These are phyloP conservation scores for Mechanitis messenoides DNA, from an alignment of 2,888 invertebrate species.

Conservation along the genomic window DNA sequence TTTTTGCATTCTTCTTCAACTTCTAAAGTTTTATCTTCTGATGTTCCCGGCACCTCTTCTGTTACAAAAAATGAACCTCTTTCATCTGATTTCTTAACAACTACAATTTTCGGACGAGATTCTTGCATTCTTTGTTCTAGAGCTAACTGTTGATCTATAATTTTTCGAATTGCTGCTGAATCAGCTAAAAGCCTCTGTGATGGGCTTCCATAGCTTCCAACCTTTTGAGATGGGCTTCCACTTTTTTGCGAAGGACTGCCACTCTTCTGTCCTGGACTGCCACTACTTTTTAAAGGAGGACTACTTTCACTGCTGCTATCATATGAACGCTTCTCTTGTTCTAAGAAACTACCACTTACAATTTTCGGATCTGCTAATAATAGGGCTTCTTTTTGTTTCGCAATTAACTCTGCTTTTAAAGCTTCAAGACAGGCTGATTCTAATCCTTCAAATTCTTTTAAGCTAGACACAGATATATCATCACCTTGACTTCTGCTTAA, in stretches of 20 bases:
- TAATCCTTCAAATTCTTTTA: slow-evolving; percentile 94
- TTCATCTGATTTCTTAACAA: slow-evolving; percentile 69
- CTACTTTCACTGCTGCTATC: slow-evolving; percentile 78
- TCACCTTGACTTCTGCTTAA: slow-evolving; percentile 87
- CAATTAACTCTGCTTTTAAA: slow-evolving; percentile 87
- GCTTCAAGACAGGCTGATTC: slow-evolving; percentile 92
- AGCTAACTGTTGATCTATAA: slow-evolving; percentile 71
- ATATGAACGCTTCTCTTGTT: slow-evolving; percentile 70
- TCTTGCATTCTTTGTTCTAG: slow-evolving; percentile 63
- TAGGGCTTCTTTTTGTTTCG: slow-evolving; percentile 89
- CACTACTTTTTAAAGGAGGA: slow-evolving; percentile 67
- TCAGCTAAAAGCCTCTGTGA: slow-evolving; percentile 68
- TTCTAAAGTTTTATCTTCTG: slow-evolving; percentile 41
- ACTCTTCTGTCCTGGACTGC: slow-evolving; percentile 63
- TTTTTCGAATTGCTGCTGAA: slow-evolving; percentile 66
- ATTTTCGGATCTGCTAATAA: slow-evolving; percentile 78
- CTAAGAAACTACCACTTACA: slow-evolving; percentile 67
- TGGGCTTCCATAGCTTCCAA: slow-evolving; percentile 66
- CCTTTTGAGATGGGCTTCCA: slow-evolving; percentile 68
- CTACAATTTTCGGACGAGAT: slow-evolving; percentile 62
- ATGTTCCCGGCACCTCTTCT: slow-evolving; percentile 48
- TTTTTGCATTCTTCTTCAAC: slow-evolving; percentile 65
- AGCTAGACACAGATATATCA: slow-evolving; percentile 89
- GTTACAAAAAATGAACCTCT: slow-evolving; percentile 70
- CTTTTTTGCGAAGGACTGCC: slow-evolving; percentile 70